Evolutionary conservation across 2,113 vertebrate genomes (phyloP).

Genomic region (Podiceps cristatus): DNA sequence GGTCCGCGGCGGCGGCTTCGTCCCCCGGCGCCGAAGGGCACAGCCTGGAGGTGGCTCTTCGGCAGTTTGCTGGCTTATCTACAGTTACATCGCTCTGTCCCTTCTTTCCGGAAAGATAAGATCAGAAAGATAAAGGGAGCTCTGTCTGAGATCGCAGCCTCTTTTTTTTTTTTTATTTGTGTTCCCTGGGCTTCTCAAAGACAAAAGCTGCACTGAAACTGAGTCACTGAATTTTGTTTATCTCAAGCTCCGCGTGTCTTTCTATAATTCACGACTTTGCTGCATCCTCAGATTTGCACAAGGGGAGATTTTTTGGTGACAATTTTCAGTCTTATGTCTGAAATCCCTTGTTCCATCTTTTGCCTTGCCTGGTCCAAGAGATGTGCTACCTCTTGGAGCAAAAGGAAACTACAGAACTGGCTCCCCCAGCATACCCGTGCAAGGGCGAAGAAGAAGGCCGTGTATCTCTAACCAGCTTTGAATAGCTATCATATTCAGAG

Average conservation of each 20-base stretch:
- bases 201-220: background rate
- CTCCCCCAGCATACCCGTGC: background rate
- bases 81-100: rapidly evolving
- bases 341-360: background rate
- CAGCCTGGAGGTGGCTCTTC: background rate
- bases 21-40: background rate
- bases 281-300: background rate
- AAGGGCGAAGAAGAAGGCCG: background rate
- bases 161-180: background rate
- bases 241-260: background rate
- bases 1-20: background rate
- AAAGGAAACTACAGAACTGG: background rate
- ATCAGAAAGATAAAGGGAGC: background rate
- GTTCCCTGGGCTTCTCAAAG: no score
- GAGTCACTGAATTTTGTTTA: background rate
- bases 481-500: background rate
- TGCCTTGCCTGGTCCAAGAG: background rate
- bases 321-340: background rate
- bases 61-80: rapidly evolving
- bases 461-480: background rate
- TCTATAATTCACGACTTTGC: background rate
- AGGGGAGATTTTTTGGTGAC: background rate
- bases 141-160: background rate
- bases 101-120: background rate
- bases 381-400: background rate